These are phyloP conservation scores for Pygocentrus nattereri DNA, from an alignment of 2,797 vertebrate species.

Conservation along the genomic window DNA sequence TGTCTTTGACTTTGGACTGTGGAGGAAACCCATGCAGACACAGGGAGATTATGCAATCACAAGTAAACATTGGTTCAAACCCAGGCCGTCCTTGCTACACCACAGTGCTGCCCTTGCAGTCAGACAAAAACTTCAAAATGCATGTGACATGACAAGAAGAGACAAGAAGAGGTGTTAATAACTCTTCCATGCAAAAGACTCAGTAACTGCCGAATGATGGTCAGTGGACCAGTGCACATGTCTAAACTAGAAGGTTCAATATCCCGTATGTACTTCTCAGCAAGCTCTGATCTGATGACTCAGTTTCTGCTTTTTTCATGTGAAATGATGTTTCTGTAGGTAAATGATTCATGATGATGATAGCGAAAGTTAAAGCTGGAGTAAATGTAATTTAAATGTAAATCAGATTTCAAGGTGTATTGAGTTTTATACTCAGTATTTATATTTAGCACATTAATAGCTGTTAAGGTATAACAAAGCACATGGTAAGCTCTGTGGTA, in stretches of 20 bases:
- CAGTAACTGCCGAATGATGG: neutral
- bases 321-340: neutral
- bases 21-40: too few relatives aligned
- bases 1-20: too few relatives aligned
- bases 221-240: slow-evolving; percentile 13
- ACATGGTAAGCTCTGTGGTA: neutral
- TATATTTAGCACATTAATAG: neutral
- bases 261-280: slow-evolving; percentile 37
- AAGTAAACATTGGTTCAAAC: too few relatives aligned
- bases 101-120: too few relatives aligned
- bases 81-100: too few relatives aligned
- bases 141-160: too few relatives aligned
- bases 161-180: too few relatives aligned
- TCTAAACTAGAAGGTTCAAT: slow-evolving; percentile 10
- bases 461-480: neutral
- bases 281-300: slow-evolving; percentile 13
- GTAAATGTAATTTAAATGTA: neutral
- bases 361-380: neutral
- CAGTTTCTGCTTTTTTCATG: slow-evolving; percentile 13
- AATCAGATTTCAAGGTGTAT: slow-evolving; percentile 17
- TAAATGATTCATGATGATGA: slow-evolving; percentile 9
- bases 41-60: too few relatives aligned
- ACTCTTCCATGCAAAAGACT: neutral
- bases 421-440: slow-evolving; percentile 20
- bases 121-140: too few relatives aligned